phyloP scores from a whole-genome alignment of 2,113 vertebrate species.

The Polypterus senegalus region DNA sequence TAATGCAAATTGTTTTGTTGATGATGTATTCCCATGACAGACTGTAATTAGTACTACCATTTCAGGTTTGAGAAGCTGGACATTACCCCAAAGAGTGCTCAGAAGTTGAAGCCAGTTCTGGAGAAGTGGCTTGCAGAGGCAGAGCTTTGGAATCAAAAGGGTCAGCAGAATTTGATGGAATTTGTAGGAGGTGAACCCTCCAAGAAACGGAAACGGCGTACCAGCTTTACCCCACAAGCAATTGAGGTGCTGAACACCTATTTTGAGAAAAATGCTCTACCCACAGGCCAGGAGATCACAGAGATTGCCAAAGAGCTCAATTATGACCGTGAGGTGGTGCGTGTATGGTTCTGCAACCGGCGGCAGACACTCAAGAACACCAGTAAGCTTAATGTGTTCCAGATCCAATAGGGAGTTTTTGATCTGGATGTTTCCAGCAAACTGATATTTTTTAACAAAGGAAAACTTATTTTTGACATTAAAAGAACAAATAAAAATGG shows the following conservation, averaged over 20 bases:
- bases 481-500: too few relatives aligned
- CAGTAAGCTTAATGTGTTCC: constrained; percentile 89
- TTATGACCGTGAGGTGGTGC: constrained; percentile 87
- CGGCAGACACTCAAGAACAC: constrained; percentile 95
- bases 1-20: too few relatives aligned
- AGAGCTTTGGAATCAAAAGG: constrained; percentile 86
- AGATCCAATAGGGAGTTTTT: constrained; percentile 55
- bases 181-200: constrained; percentile 91
- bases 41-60: not conserved
- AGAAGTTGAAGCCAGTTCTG: constrained; percentile 90
- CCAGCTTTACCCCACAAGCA: constrained; percentile 88
- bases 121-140: constrained; percentile 93
- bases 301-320: constrained; percentile 92
- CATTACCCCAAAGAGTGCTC: constrained; percentile 93
- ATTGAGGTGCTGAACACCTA: constrained; percentile 88
- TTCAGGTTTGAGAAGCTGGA: constrained; percentile 89
- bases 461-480: too few relatives aligned
- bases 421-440: not conserved
- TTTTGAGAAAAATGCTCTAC: constrained; percentile 89
- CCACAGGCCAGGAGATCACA: constrained; percentile 90
- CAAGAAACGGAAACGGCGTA: constrained; percentile 87
- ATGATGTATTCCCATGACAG: too few relatives aligned
- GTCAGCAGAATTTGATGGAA: constrained; percentile 92
- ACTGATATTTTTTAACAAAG: constrained; percentile 10
- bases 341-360: constrained; percentile 96